phyloP scores from a whole-genome alignment of 2,888 invertebrate species.

The Rhabditoides inermis region DNA sequence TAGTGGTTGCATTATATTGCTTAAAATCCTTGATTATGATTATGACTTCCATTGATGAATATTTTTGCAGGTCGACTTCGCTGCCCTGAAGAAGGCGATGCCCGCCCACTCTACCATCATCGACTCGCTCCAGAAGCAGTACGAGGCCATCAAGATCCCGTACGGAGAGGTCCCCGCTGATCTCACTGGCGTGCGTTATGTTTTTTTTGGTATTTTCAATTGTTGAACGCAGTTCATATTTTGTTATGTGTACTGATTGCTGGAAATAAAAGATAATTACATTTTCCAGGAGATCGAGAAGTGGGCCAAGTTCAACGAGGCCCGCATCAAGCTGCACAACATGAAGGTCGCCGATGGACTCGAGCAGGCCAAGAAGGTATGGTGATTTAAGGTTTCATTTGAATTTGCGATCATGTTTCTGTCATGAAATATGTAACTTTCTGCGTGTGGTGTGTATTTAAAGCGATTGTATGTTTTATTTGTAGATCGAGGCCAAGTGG shows the following conservation, averaged over 20 bases:
- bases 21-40: too few species aligned
- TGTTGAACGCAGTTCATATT: not conserved
- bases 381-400: too few species aligned
- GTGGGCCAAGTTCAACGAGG: slow-evolving; percentile 47
- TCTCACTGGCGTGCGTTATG: slow-evolving; percentile 21
- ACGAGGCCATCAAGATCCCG: slow-evolving; percentile 48
- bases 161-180: slow-evolving; percentile 47
- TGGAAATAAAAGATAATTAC: not conserved
- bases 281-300: slow-evolving; percentile 39
- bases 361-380: slow-evolving; percentile 47
- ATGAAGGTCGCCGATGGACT: slow-evolving; percentile 46
- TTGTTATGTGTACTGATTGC: too few species aligned
- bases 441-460: too few species aligned
- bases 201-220: slow-evolving; percentile 1
- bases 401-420: too few species aligned
- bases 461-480: not conserved
- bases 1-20: too few species aligned
- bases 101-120: slow-evolving; percentile 44
- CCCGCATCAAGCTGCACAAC: slow-evolving; percentile 42
- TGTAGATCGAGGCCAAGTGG: slow-evolving; percentile 48
- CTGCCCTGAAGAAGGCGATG: slow-evolving; percentile 48
- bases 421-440: too few species aligned
- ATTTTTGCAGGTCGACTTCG: slow-evolving; percentile 44
- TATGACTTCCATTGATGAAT: too few species aligned
- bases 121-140: slow-evolving; percentile 51